Evolutionary conservation across 2,113 vertebrate species (phyloP).

Genomic region (Apus apus): DNA sequence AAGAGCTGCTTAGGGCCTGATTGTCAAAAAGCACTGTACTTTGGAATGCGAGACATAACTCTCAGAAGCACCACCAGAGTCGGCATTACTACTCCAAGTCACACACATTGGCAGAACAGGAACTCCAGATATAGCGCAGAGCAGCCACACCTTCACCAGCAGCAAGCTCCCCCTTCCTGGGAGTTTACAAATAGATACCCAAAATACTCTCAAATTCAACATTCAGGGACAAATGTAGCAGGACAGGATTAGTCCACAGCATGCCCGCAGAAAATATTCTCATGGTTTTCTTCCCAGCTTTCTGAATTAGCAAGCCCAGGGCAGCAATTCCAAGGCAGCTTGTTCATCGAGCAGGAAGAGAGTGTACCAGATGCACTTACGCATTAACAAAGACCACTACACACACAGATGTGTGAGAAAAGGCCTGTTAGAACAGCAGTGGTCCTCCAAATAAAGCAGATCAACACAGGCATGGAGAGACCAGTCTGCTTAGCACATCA

Average conservation of each 20-base stretch:
- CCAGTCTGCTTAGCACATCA: neutral
- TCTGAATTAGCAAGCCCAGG: neutral
- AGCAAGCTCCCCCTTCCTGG: neutral
- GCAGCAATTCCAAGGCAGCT: neutral
- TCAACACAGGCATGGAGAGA: neutral
- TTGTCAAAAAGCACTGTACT: neutral
- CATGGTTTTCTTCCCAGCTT: neutral
- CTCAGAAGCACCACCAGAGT: neutral
- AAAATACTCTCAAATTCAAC: neutral
- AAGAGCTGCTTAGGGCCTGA: neutral
- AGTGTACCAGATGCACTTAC: rapidly evolving
- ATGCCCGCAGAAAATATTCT: neutral
- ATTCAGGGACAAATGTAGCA: neutral
- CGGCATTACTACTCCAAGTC: neutral
- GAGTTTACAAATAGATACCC: neutral
- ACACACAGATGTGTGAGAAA: neutral
- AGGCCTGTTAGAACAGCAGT: neutral
- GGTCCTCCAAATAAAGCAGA: neutral
- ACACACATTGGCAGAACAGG: neutral
- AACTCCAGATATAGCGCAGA: neutral
- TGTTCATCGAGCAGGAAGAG: neutral
- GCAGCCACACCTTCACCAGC: neutral
- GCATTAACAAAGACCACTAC: neutral
- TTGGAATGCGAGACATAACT: neutral
- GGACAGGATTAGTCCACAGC: neutral